phyloP scores from a whole-genome alignment of 2,888 invertebrate species.

The Pterostichus madidus region DNA sequence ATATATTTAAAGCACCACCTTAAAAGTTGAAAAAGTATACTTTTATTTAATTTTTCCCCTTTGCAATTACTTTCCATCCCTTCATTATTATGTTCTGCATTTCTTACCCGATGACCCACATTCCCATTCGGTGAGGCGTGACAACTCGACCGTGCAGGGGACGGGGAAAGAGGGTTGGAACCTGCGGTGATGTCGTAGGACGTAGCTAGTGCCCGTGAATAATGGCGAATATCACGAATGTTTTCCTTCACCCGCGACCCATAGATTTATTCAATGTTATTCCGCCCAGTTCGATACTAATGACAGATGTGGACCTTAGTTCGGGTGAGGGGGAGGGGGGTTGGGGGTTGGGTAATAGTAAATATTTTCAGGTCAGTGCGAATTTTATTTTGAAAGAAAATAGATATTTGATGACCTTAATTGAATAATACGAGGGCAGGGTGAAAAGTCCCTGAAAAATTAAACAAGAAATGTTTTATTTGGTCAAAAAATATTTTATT shows the following conservation, averaged over 20 bases:
- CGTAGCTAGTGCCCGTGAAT: constrained; percentile 21
- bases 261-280: constrained; percentile 40
- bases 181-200: background rate
- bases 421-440: too few relatives aligned
- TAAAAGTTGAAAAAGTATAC: background rate
- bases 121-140: background rate
- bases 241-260: background rate
- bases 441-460: too few relatives aligned
- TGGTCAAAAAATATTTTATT: too few relatives aligned
- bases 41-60: too few relatives aligned
- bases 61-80: background rate
- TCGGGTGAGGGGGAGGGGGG: too few relatives aligned
- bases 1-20: too few relatives aligned
- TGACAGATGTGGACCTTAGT: constrained; percentile 2
- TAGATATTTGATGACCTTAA: too few relatives aligned
- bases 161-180: background rate
- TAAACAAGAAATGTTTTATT: too few relatives aligned
- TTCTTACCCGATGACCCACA: background rate
- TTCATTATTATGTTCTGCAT: background rate
- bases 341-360: background rate
- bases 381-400: background rate
- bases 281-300: constrained; percentile 27
- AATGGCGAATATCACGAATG: constrained; percentile 29
- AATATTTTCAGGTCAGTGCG: background rate
- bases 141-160: background rate